These are phyloP conservation scores for Drosophila paracracens DNA, from an alignment of 2,888 invertebrate species.

Conservation along the genomic window DNA sequence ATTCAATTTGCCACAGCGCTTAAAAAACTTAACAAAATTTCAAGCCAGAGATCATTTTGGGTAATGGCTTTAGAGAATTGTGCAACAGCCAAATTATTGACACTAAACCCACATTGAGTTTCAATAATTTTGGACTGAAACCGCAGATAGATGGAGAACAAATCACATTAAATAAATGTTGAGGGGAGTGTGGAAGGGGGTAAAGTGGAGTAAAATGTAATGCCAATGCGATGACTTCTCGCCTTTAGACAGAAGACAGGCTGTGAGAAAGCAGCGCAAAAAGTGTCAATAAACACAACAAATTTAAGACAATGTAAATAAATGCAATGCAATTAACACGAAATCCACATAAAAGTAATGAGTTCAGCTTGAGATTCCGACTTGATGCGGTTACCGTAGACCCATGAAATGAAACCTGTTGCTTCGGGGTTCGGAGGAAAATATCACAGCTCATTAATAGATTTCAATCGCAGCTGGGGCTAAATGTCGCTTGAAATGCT, in stretches of 20 bases:
- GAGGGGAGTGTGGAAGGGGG: constrained; percentile 6
- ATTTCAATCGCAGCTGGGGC: constrained; percentile 57
- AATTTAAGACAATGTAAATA: constrained; percentile 75
- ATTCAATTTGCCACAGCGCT: neutral
- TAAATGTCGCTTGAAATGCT: constrained; percentile 68
- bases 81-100: constrained; percentile 3
- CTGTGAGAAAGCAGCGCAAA: constrained; percentile 66
- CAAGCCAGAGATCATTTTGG: neutral
- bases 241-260: constrained; percentile 22
- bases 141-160: constrained; percentile 22
- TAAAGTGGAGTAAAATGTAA: constrained; percentile 34
- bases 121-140: constrained; percentile 36
- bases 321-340: constrained; percentile 76
- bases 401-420: constrained; percentile 68
- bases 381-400: constrained; percentile 19
- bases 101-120: constrained; percentile 28
- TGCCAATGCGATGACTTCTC: constrained; percentile 39
- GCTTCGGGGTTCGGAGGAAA: constrained; percentile 26
- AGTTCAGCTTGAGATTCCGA: constrained; percentile 50
- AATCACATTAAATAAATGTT: constrained; percentile 38
- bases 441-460: constrained; percentile 77
- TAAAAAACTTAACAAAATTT: neutral
- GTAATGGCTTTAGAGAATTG: neutral
- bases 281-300: constrained; percentile 60
- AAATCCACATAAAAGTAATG: constrained; percentile 78